Conservation (phyloP, 2,113 vertebrate species). For the Geococcyx californianus region DNA sequence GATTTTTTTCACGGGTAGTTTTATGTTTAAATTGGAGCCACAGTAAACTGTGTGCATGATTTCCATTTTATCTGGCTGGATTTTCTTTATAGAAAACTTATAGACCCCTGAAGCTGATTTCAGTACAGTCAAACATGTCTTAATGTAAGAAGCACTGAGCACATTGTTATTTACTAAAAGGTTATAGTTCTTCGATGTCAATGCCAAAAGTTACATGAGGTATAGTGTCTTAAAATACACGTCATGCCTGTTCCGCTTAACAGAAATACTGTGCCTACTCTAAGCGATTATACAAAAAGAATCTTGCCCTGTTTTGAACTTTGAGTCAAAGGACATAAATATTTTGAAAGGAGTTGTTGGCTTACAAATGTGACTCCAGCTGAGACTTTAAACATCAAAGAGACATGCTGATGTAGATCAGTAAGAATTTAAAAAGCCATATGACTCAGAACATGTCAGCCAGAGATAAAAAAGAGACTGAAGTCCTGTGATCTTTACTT, state of each 20-base stretch:
- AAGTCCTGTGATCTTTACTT: slow-evolving; percentile 30
- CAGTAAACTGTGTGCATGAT: fast-evolving
- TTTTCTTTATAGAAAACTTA: background rate
- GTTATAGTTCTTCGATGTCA: background rate
- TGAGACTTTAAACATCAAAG: slow-evolving; percentile 53
- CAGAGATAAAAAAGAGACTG: slow-evolving; percentile 18
- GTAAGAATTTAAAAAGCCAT: background rate
- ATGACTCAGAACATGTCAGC: slow-evolving; percentile 11
- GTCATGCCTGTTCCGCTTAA: background rate
- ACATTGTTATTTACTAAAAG: background rate
- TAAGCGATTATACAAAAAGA: background rate
- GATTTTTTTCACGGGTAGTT: background rate
- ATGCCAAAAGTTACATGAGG: background rate
- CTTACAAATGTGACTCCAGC: slow-evolving; percentile 11
- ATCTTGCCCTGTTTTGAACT: slow-evolving; percentile 59
- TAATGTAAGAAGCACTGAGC: background rate
- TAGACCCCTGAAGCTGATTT: background rate
- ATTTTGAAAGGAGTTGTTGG: slow-evolving; percentile 51
- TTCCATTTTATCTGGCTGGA: background rate
- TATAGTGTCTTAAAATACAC: background rate
- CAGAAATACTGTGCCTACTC: slow-evolving; percentile 10
- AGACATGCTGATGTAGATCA: slow-evolving; percentile 12
- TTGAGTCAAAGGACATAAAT: slow-evolving; percentile 41
- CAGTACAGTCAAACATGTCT: background rate
- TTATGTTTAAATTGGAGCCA: background rate